Base-by-base conservation (phyloP, 2,888 invertebrate species). In the Pterostichus niger region DNA sequence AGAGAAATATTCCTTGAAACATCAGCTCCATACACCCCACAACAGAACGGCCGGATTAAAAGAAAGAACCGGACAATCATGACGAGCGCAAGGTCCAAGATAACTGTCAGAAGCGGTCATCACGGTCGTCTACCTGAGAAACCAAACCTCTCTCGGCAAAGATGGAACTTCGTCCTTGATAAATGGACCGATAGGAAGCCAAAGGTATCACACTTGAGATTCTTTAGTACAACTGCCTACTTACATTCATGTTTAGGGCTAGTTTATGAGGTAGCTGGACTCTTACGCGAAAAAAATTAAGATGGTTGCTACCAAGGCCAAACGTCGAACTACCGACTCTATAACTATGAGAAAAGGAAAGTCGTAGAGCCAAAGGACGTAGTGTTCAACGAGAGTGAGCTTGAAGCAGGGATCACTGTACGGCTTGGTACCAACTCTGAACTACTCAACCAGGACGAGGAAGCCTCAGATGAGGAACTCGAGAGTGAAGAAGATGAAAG, bases 31-130 rank as follows among this genome's bases (percentile, higher is more conserved):
- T 49, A 49, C 9, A 49, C 49, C 4, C 49, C 10, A 13, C 10
- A 49, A 10, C 49, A 49, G 10, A 49, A 49, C 13, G 49, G 49
- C 3, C 10, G 13, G 10, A 13, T 13, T 4, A 85, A 85, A 31
- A 35, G 85, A 9, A 84, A 85, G 6, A 86, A 83, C 33, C 76
- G 85, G 10, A 85, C 84, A 11, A 75, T 85, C 9, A 46, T 80
- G 11, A 84, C 85, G 64, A 73, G 84, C 56, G 84, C 83, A 46
- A 81, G 84, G 6, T 83, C 84, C 17, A 75, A 85, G 56, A 24
- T 85, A 17, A 31, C 33, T 31, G 40, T 35, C 17, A 76, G 31
- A 54, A 46, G 79, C 68, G 10, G 54, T 59, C 3, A 52, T 56
- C 33, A 49, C 49, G 3, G 49, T 10, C 4, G 49, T 49, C 3